These are phyloP conservation scores for Notothenia rossii DNA, from an alignment of 2,113 vertebrate genomes.

Conservation along the genomic window DNA sequence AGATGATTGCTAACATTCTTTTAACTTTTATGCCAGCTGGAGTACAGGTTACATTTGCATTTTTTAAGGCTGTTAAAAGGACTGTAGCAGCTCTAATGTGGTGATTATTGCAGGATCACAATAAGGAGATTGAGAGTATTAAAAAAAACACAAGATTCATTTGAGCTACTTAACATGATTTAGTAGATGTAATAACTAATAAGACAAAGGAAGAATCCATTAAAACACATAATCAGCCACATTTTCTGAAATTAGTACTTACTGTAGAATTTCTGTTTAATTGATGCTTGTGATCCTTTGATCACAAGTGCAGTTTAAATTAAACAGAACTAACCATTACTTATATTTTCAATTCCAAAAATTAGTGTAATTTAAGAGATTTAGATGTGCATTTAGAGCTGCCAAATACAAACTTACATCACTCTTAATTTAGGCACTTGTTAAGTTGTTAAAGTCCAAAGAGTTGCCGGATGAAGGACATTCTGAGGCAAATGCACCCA, in stretches of 20 bases:
- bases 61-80: conserved; percentile 63
- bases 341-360: conserved; percentile 21
- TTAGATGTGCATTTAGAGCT: conserved; percentile 8
- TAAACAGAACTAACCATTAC: conserved; percentile 33
- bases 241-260: conserved; percentile 25
- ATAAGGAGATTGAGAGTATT: conserved; percentile 7
- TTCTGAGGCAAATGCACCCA: conserved; percentile 69
- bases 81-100: conserved; percentile 59
- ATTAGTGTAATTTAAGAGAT: conserved; percentile 20
- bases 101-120: conserved; percentile 46
- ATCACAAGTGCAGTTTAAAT: conserved; percentile 55
- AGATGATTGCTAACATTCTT: conserved; percentile 83
- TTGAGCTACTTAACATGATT: conserved; percentile 28
- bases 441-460: conserved; percentile 56
- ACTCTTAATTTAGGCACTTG: conserved; percentile 48
- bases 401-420: conserved; percentile 59
- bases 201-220: conserved; percentile 11
- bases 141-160: conserved; percentile 10
- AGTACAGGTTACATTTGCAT: conserved; percentile 70
- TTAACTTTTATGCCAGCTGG: conserved; percentile 76
- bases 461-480: conserved; percentile 61
- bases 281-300: too few relatives aligned
- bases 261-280: conserved; percentile 26
- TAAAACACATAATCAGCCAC: conserved; percentile 17
- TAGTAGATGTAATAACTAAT: conserved; percentile 33